A percentile compares a stretch with the other conserved stretches of the same genome.
phyloP scores from a whole-genome alignment of 2,113 vertebrate genomes.

The Marmota flaviventris region DNA sequence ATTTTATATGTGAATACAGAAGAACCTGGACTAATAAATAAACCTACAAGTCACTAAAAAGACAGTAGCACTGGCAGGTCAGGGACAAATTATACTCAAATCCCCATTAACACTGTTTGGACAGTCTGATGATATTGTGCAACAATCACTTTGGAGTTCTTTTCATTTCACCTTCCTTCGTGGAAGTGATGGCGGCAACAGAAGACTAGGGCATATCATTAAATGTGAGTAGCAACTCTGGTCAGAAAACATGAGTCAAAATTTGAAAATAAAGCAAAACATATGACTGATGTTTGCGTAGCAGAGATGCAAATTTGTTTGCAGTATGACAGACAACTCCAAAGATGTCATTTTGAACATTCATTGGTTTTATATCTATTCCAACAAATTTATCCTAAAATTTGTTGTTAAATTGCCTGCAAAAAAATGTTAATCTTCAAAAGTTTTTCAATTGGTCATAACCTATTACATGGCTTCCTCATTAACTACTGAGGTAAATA shows the following conservation, averaged over 20 bases:
- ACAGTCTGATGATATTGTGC: background rate
- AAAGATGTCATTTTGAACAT: background rate
- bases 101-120: background rate
- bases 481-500: background rate
- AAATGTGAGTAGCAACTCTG: background rate
- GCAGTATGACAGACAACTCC: background rate
- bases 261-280: background rate
- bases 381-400: background rate
- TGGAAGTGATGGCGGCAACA: background rate
- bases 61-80: background rate
- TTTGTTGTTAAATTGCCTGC: background rate
- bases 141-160: background rate
- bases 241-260: background rate
- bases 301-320: background rate
- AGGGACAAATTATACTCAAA: background rate
- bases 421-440: background rate
- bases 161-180: background rate
- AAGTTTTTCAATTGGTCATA: background rate
- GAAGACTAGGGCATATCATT: background rate
- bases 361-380: background rate
- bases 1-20: background rate
- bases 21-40: background rate
- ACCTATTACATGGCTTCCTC: background rate
- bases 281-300: rapidly evolving
- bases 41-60: background rate